Evolutionary conservation across 2,113 vertebrate species (phyloP).

Genomic region (Urocitellus parryii): DNA sequence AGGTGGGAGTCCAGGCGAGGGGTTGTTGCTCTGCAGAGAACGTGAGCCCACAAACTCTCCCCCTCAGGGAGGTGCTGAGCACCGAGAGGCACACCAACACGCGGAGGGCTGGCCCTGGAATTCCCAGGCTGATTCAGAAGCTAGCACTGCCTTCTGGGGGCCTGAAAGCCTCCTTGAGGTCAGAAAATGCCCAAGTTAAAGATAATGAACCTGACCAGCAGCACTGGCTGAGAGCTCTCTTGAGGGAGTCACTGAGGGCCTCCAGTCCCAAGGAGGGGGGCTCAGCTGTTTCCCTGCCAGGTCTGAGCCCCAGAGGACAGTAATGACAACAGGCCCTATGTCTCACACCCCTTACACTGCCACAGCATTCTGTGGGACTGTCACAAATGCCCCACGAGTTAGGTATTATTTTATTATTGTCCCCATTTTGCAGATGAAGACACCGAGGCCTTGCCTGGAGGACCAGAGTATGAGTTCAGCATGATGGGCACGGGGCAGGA

Average conservation of each 20-base stretch:
- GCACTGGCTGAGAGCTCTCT: neutral
- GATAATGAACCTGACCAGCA: neutral
- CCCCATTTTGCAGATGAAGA: neutral
- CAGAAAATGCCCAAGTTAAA: neutral
- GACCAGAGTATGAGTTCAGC: neutral
- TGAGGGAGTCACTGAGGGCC: neutral
- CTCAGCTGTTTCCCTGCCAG: neutral
- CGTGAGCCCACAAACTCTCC: neutral
- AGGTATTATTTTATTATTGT: neutral
- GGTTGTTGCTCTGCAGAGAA: neutral
- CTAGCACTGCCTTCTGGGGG: neutral
- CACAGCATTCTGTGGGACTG: neutral
- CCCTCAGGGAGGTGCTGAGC: neutral
- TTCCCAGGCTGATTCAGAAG: neutral
- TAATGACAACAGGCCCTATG: accelerated
- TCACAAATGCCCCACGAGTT: neutral
- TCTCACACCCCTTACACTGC: neutral
- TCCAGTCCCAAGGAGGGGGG: neutral
- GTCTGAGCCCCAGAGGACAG: neutral
- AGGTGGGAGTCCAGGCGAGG: neutral
- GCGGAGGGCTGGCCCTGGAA: neutral
- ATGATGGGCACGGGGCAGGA: neutral
- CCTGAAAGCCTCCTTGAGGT: neutral
- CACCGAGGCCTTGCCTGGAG: neutral
- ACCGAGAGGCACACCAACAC: neutral